A percentile compares a stretch with the other conserved stretches of the same genome.
These are phyloP conservation scores for Cyprinella venusta DNA, from an alignment of 2,797 vertebrate species.

Conservation along the genomic window DNA sequence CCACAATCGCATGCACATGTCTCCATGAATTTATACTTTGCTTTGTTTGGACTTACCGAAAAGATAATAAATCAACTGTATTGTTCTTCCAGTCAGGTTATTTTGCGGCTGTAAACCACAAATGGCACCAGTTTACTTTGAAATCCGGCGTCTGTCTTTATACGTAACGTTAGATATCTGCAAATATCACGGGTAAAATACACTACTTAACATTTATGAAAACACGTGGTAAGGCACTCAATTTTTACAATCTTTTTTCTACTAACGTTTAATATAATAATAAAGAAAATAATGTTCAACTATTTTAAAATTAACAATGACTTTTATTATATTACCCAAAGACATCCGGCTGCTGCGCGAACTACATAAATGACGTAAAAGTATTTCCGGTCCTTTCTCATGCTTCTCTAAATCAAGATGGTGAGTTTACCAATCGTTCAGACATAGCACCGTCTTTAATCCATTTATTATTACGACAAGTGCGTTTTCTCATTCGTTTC, in stretches of 20 bases:
- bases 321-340: constrained; percentile 36
- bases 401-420: constrained; percentile 59
- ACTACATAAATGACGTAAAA: constrained; percentile 34
- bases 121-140: not conserved
- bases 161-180: not conserved
- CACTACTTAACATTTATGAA: not conserved
- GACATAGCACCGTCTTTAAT: not conserved
- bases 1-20: constrained; percentile 29
- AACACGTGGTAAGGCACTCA: not conserved
- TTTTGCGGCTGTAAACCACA: not conserved
- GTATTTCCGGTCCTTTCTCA: constrained; percentile 56
- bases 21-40: not conserved
- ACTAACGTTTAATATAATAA: not conserved
- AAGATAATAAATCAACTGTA: not conserved
- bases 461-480: not conserved
- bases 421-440: constrained; percentile 55
- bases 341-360: not conserved
- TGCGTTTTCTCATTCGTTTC: not conserved
- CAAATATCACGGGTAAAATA: not conserved
- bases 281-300: not conserved
- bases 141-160: not conserved
- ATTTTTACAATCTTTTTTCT: not conserved
- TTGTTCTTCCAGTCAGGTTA: no score
- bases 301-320: not conserved
- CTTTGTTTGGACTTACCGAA: not conserved